Percentiles rank a stretch among this genome's conserved stretches.
These are phyloP conservation scores for Zingel zingel DNA, from an alignment of 2,113 vertebrate species.

Conservation along the genomic window DNA sequence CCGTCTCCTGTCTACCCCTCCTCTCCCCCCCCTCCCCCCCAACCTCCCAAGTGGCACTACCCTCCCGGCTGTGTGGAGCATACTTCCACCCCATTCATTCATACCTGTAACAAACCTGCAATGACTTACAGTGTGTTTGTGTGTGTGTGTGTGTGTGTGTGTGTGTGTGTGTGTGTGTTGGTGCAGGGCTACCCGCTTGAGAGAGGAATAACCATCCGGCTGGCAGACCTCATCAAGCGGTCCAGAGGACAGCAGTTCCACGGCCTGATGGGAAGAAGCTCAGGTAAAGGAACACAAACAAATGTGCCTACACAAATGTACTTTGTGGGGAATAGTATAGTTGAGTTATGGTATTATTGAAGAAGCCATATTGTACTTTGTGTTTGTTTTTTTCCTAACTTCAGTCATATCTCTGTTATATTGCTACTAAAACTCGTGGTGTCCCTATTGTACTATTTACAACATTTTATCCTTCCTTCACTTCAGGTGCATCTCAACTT, in stretches of 20 bases:
- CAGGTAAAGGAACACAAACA: constrained; percentile 62
- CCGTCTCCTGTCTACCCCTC: too few species aligned
- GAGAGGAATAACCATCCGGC: constrained; percentile 55
- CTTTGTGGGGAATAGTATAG: not conserved
- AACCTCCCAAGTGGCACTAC: too few species aligned
- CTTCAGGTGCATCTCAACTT: constrained; percentile 62
- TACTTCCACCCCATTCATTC: not conserved
- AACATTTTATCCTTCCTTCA: not conserved
- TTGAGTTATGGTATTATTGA: not conserved
- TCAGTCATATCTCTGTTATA: not conserved
- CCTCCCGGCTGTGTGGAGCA: too few species aligned
- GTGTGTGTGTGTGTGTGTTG: constrained; percentile 45
- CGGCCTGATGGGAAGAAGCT: constrained; percentile 81
- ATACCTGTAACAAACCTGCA: not conserved
- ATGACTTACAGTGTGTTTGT: not conserved
- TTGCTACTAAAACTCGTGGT: not conserved
- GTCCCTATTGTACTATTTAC: not conserved
- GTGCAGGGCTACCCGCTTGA: constrained; percentile 69
- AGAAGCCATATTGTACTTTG: not conserved
- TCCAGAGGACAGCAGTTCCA: constrained; percentile 83
- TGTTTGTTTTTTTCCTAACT: fast-evolving
- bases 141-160: constrained; percentile 22
- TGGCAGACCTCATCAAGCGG: constrained; percentile 80
- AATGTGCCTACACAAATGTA: not conserved
- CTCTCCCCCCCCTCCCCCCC: fast-evolving